phyloP scores from a whole-genome alignment of 2,888 invertebrate species.

The Auanema freiburgensis region DNA sequence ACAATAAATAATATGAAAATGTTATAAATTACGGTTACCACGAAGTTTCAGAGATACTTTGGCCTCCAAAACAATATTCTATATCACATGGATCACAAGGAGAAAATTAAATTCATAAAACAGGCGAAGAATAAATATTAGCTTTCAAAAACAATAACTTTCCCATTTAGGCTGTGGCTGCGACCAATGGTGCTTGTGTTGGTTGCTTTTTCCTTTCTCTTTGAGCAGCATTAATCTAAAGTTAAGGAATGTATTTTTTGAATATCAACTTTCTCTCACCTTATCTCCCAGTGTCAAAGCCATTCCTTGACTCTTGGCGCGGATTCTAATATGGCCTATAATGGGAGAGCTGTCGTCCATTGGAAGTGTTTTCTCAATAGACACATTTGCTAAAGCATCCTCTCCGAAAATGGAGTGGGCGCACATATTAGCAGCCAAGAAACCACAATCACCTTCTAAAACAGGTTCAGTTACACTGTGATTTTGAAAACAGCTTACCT shows the following conservation, averaged over 20 bases:
- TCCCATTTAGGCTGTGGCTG: slow-evolving; percentile 8
- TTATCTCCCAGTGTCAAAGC: slow-evolving; percentile 96
- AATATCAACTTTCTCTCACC: slow-evolving; percentile 69
- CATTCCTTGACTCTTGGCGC: slow-evolving; percentile 99
- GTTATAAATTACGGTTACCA: too few relatives aligned
- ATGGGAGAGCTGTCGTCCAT: slow-evolving; percentile 77
- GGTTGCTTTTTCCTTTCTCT: slow-evolving; percentile 15
- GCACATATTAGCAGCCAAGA: slow-evolving; percentile 99
- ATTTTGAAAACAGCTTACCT: slow-evolving; percentile 72
- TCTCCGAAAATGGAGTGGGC: slow-evolving; percentile 83
- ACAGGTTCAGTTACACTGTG: neutral
- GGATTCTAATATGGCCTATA: slow-evolving; percentile 92
- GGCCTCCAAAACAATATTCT: too few relatives aligned
- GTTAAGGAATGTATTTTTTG: slow-evolving; percentile 66
- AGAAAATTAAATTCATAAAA: too few relatives aligned
- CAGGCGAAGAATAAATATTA: too few relatives aligned
- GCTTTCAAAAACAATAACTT: too few relatives aligned
- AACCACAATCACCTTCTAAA: slow-evolving; percentile 85
- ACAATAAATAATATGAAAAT: too few relatives aligned
- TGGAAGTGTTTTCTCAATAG: slow-evolving; percentile 80
- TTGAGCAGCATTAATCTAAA: slow-evolving; percentile 38
- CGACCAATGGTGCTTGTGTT: slow-evolving; percentile 6
- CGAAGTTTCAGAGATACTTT: too few relatives aligned
- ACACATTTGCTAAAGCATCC: slow-evolving; percentile 96
- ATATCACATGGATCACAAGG: too few relatives aligned